Evolutionary conservation across 2,888 invertebrate genomes (phyloP), one percentile per base, ranked within the genome.

Genomic region (Lamellibrachia columna): DNA sequence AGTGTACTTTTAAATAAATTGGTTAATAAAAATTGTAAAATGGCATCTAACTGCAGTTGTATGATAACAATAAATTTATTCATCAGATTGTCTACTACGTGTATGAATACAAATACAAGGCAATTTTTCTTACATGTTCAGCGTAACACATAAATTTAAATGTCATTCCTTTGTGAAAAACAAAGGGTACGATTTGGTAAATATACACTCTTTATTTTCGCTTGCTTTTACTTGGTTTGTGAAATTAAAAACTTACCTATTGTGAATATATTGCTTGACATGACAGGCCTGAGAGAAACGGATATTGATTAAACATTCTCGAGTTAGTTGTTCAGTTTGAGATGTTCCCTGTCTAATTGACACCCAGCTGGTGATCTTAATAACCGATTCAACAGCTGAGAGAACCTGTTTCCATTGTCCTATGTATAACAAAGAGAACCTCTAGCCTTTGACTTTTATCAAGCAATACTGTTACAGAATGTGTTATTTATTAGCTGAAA

Each of bases 221-320:
- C 15, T 15, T 60, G 75, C 75, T 75, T 75, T 22, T 75, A 22
- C 22, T 22, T 75, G 75, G 75, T 75, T 75, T 75, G 75, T 75
- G 22, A 75, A 75, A 22, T 75, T 6, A 22, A 75, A 15, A 75
- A 75, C 75, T 75, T 40, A 40, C 40, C 1, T 40, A 40, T 40
- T 40, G 40, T 40, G 40, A 40, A 75, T 55, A 9, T 55, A n/a
- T 6, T 22, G 2, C 15, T 15, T 15, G 22, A 75, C 15, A 3
- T 2, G 22, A 1, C 75, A 75, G 75, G n/a, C 75, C n/a, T 22
- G n/a, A n/a, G 75, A 75, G 75, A 75, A 6, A 75, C 22, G 22
- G 75, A 22, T 75, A 75, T 75, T 75, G 75, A 75, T 75, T 75
- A 75, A 75, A 75, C 75, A 75, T 75, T 75, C 15, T 75, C 75